These are phyloP conservation scores for Saccopteryx leptura DNA, from an alignment of 2,113 vertebrate genomes.

Conservation along the genomic window DNA sequence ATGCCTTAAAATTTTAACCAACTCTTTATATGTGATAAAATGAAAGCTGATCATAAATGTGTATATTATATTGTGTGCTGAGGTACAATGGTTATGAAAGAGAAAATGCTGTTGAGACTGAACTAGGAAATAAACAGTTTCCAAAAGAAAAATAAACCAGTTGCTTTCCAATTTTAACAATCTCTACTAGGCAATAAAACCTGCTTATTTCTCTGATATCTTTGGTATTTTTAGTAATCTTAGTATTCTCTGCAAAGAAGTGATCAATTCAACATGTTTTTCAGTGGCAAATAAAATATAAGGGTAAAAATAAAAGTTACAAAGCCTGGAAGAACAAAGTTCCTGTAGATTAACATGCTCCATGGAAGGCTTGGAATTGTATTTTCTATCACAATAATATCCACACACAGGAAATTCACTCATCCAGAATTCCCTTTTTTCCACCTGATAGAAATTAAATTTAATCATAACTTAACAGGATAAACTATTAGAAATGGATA, in stretches of 20 bases:
- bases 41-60: neutral
- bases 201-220: neutral
- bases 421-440: neutral
- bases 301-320: neutral
- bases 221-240: neutral
- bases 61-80: neutral
- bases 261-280: neutral
- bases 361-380: neutral
- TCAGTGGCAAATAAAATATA: constrained; percentile 45
- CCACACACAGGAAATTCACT: neutral
- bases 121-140: neutral
- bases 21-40: neutral
- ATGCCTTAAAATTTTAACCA: neutral
- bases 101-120: neutral
- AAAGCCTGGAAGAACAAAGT: neutral
- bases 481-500: neutral
- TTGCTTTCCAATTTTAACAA: neutral
- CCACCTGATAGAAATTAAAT: neutral
- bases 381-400: neutral
- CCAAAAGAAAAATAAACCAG: neutral
- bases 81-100: neutral
- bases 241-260: neutral
- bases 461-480: constrained; percentile 8
- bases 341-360: neutral
- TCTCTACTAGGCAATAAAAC: constrained; percentile 24